Evolutionary conservation across 2,113 vertebrate species (phyloP), one percentile per base, ranked within the genome.

Genomic region (Channa argus): DNA sequence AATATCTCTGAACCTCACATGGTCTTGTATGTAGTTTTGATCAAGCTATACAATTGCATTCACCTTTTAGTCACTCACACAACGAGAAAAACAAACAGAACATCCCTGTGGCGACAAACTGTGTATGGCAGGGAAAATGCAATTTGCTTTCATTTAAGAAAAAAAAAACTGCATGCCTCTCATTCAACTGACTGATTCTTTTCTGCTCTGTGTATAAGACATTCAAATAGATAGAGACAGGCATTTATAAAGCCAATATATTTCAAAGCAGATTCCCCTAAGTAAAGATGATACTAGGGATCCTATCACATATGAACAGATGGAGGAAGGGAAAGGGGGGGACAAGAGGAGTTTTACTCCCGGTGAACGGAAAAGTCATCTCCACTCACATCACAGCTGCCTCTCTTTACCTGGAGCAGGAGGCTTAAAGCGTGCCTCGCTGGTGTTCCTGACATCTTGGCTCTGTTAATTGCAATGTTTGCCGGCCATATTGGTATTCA

Each of bases 381-480:
- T 88, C 75, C 60, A 69, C 74, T 88, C 80, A 88, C 78, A 86
- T 82, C 85, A 87, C 88, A 92, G 86, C 87, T 92, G 88, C 68
- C 71, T 86, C 71, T 81, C 43, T 56, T 69, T 69, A 87, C 80
- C 83, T 60, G 56, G 58, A 86, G 77, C 84, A 54, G 60, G 69
- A 82, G 49, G 70, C 76, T 77, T 38, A 55, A 34, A 73, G 65
- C 44, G n/a, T 59, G 14, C 77, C 75, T 70, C 82, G 63, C 71
- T 24, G 36, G 44, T 24, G 54, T 66, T 85, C 66, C 79, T 83
- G 80, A 89, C 88, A 91, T 89, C 89, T 87, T 79, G 84, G 81
- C 63, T 87, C 66, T 6, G 79, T 86, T 94, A 88, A 92, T 90
- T 92, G 85, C 89, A 81, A 85, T 52, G 71, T 85, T 90, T 71